Base-by-base conservation (phyloP, 2,113 vertebrate species). In the Brachyistius frenatus region DNA sequence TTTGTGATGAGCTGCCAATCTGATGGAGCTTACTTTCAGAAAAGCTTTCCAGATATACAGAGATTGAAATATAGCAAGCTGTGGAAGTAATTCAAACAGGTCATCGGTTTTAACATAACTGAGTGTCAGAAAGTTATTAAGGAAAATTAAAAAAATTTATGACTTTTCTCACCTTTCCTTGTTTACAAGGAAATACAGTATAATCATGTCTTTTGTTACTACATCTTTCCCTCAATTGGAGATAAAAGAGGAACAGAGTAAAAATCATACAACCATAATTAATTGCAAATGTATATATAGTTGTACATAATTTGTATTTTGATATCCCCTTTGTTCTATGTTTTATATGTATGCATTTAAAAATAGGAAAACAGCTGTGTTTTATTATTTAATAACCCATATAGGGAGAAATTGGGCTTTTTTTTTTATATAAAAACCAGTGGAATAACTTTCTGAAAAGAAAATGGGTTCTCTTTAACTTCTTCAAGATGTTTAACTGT, bases 401-500 rank as follows among this genome's bases (percentile, higher is more conserved):
- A 61, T 55, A 15, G 33, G 47, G 23, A 7, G 7, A 2, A 57
- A 41, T 2, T 41, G 10, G 6, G 33, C n/a, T 7, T 60, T 61
- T 44, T 81, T 31, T 7, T 60, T 61, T 44, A 76, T 31, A 14
- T 49, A 2, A 78, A 23, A 30, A 60, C 6, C 5, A 61, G 44
- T 50, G 36, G n/a, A 71, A 37, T 2, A 1, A 14, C 62, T 78
- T 52, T 53, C 7, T 46, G 15, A 53, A 54, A 23, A 23, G 23
- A 23, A 23, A 23, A 23, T 23, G 23, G 23, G 23, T 44, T 44
- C 2, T 37, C n/a, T 55, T 31, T 64, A 65, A 78, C 33, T 41
- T 33, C 32, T 80, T 54, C 33, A 80, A 64, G 44, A 73, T 80
- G 66, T 30, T 54, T 13, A 44, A 50, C 31, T 33, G 32, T 44